Evolutionary conservation across 2,888 invertebrate genomes (phyloP).

Genomic region (Melinaea marsaeus): DNA sequence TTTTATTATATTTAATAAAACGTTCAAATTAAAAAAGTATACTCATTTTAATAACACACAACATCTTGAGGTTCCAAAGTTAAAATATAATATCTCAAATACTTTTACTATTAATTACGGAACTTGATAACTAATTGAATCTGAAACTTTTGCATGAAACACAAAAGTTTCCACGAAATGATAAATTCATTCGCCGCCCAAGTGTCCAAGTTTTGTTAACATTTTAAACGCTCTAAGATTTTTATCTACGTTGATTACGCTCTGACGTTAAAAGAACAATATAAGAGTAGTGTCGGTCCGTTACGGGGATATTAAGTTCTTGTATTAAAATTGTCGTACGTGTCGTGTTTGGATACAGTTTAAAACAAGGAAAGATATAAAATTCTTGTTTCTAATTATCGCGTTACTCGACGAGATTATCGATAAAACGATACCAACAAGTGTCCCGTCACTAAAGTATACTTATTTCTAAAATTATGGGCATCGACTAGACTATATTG

Average conservation of each 20-base stretch:
- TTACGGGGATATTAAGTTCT: no score
- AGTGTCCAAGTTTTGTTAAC: conserved; percentile 26
- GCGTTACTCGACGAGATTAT: conserved; percentile 1
- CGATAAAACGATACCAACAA: conserved; percentile 16
- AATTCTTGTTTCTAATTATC: not conserved
- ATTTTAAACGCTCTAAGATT: conserved; percentile 23
- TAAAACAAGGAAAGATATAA: no score
- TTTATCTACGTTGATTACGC: conserved; percentile 8
- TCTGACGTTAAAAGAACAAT: conserved; percentile 8
- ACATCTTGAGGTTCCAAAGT: not conserved
- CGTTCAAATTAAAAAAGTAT: no score
- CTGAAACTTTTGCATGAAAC: conserved; percentile 11
- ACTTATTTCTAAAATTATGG: conserved; percentile 15
- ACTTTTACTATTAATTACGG: conserved; percentile 26
- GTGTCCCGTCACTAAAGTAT: conserved; percentile 14
- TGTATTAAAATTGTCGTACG: not conserved
- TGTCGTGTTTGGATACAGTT: no score
- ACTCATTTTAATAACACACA: not conserved
- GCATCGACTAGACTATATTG: conserved; percentile 18
- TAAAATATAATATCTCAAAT: conserved; percentile 13
- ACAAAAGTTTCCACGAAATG: conserved; percentile 20
- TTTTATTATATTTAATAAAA: no score
- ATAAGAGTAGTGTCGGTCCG: not conserved
- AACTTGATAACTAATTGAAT: conserved; percentile 28
- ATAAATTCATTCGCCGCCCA: conserved; percentile 31